Evolutionary conservation across 2,113 vertebrate genomes (phyloP).

Genomic region (Pteruthius melanotis): DNA sequence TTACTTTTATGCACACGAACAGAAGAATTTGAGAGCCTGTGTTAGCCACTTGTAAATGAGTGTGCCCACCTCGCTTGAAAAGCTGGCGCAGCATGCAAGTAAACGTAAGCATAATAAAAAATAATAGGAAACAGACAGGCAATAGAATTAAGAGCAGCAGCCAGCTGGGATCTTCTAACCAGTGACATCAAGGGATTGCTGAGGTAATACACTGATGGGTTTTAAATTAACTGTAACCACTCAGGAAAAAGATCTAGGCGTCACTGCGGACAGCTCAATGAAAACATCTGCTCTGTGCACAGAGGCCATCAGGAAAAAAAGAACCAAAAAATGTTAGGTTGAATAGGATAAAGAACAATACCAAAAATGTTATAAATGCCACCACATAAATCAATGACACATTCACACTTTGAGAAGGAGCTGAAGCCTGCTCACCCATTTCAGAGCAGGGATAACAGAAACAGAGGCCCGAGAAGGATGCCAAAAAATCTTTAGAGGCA

Average conservation of each 20-base stretch:
- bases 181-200: constrained; percentile 69
- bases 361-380: constrained; percentile 45
- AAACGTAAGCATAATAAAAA: constrained; percentile 58
- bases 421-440: neutral
- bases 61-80: constrained; percentile 18
- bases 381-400: constrained; percentile 51
- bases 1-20: neutral
- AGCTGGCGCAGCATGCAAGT: neutral
- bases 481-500: neutral
- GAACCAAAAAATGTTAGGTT: neutral
- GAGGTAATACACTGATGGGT: constrained; percentile 67
- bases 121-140: constrained; percentile 60
- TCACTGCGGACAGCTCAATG: constrained; percentile 61
- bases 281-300: constrained; percentile 60
- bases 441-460: neutral
- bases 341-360: constrained; percentile 55
- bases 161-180: constrained; percentile 67
- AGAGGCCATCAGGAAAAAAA: constrained; percentile 20
- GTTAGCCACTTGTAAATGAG: neutral
- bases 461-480: constrained; percentile 4
- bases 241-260: constrained; percentile 64
- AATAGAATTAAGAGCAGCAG: constrained; percentile 52
- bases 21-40: neutral
- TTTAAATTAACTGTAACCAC: constrained; percentile 70
- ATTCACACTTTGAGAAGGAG: constrained; percentile 21